Percentiles rank a stretch among this genome's conserved stretches.
Conservation (phyloP, 2,797 vertebrate species). For the Huso huso region DNA sequence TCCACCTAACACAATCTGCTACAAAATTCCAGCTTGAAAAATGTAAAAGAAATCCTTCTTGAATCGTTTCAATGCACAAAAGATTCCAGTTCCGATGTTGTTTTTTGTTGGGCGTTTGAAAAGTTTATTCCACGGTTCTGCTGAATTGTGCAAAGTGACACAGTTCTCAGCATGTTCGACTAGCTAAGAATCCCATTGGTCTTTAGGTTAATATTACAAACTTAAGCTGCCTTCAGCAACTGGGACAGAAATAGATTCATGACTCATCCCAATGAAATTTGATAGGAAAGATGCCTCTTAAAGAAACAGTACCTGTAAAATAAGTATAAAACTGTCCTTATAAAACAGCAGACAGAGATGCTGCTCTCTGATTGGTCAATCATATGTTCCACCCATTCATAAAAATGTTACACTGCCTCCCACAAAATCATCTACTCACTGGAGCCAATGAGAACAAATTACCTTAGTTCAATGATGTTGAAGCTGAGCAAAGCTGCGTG, state of each 20-base stretch:
- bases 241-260: constrained; percentile 43
- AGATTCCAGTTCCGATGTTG: background rate
- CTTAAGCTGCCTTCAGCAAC: constrained; percentile 36
- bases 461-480: too few relatives aligned
- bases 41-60: too few relatives aligned
- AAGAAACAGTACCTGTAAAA: constrained; percentile 29
- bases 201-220: constrained; percentile 28
- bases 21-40: constrained; percentile 16
- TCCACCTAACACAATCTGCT: too few relatives aligned
- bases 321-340: too few relatives aligned
- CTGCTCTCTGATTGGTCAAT: too few relatives aligned
- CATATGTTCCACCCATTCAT: too few relatives aligned
- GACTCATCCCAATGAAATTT: constrained; percentile 39
- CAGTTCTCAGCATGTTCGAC: constrained; percentile 19
- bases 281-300: constrained; percentile 34
- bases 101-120: background rate
- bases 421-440: too few relatives aligned
- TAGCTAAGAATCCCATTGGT: constrained; percentile 45
- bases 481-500: too few relatives aligned
- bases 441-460: too few relatives aligned
- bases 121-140: constrained; percentile 13
- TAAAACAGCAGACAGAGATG: too few relatives aligned
- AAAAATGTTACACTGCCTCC: too few relatives aligned
- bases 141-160: constrained; percentile 21
- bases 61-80: background rate